phyloP scores from a whole-genome alignment of 1,140 invertebrate species.

The Thaumatotibia leucotreta region DNA sequence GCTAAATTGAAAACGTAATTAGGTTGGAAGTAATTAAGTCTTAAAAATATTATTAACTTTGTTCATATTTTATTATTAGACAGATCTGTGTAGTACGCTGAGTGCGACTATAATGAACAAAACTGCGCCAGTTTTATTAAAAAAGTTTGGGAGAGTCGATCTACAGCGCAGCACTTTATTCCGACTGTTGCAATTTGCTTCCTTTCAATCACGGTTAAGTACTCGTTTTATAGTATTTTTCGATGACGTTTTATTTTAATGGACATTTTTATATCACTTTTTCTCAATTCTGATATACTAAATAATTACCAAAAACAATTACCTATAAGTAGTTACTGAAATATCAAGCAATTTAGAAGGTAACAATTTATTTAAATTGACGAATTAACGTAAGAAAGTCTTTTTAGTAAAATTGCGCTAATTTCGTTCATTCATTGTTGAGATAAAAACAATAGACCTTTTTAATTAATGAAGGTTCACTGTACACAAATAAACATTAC shows the following conservation, averaged over 20 bases:
- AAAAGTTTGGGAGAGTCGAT: neutral
- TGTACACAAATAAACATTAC: neutral
- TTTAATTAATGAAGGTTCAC: neutral
- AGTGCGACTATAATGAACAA: neutral
- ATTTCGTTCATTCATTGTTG: neutral
- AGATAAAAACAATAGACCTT: neutral
- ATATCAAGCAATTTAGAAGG: too few species aligned
- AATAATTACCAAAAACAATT: too few species aligned
- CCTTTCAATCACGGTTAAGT: neutral
- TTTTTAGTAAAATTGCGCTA: too few species aligned
- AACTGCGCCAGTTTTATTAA: neutral
- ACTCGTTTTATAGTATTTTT: neutral
- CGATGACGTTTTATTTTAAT: neutral
- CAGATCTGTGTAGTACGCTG: neutral
- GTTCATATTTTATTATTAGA: neutral
- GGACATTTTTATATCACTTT: too few species aligned
- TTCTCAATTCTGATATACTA: too few species aligned
- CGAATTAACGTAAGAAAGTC: too few species aligned
- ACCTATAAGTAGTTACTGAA: too few species aligned
- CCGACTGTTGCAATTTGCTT: neutral
- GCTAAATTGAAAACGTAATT: slow-evolving; percentile 11
- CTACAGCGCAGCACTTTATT: neutral
- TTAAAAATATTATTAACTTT: neutral
- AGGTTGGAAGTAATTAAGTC: neutral
- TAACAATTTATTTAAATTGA: too few species aligned